Percentiles rank a stretch among this genome's conserved stretches.
Evolutionary conservation across 2,113 vertebrate genomes (phyloP).

Genomic region (Lycaon pictus): DNA sequence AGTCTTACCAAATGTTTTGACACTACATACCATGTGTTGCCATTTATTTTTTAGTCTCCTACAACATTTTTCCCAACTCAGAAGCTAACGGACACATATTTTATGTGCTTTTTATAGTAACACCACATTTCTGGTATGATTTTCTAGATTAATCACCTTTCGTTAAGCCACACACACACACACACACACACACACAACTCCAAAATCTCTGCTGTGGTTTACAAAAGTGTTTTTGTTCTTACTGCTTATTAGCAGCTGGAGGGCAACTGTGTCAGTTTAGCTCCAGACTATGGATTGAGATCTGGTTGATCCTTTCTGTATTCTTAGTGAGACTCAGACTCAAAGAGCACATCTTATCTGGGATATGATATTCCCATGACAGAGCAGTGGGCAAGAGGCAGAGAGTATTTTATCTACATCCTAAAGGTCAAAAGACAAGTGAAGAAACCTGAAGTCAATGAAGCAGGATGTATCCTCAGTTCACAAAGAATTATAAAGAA

Average conservation of each 20-base stretch:
- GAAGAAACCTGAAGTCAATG: not conserved
- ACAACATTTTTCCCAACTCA: not conserved
- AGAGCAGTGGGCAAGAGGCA: not conserved
- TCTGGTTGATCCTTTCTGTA: not conserved
- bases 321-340: not conserved
- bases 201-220: not conserved
- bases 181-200: not conserved
- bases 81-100: not conserved
- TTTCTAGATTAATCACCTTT: not conserved
- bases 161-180: not conserved
- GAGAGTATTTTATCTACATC: not conserved
- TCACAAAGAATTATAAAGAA: not conserved
- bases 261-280: not conserved
- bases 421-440: not conserved
- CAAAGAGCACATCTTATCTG: not conserved
- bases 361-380: not conserved
- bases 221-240: not conserved
- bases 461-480: not conserved
- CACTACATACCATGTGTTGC: rapidly evolving
- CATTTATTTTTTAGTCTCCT: not conserved
- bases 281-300: not conserved
- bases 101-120: not conserved
- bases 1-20: not conserved
- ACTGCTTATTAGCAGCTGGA: not conserved
- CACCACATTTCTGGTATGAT: not conserved